Evolutionary conservation across 2,797 vertebrate species (phyloP).

Genomic region (Notoglanidium macrostoma): DNA sequence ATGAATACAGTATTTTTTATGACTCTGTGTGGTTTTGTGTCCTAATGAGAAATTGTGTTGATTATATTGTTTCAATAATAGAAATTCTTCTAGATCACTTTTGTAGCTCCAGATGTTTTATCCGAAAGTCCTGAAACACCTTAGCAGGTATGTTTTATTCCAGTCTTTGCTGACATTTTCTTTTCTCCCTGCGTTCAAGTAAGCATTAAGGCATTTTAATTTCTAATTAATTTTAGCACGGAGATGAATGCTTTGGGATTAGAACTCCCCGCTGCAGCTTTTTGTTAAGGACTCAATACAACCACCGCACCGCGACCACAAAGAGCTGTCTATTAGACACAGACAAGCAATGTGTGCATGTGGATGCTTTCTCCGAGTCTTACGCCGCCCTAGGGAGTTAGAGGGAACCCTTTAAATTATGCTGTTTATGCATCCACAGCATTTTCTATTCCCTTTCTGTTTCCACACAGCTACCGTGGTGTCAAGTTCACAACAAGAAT

Average conservation of each 20-base stretch:
- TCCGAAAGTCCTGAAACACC: constrained; percentile 47
- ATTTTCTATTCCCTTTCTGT: constrained; percentile 56
- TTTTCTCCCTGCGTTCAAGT: constrained; percentile 58
- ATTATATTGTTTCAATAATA: constrained; percentile 49
- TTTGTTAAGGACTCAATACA: constrained; percentile 57
- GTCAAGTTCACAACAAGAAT: constrained; percentile 54
- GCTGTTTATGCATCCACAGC: constrained; percentile 48
- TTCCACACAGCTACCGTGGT: constrained; percentile 55
- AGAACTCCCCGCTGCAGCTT: constrained; percentile 51
- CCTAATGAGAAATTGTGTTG: constrained; percentile 15
- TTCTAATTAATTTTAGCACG: constrained; percentile 63
- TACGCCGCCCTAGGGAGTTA: constrained; percentile 22
- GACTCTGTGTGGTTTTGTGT: constrained; percentile 5
- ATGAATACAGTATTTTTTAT: not conserved
- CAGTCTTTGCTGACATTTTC: constrained; percentile 56
- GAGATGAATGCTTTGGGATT: constrained; percentile 58
- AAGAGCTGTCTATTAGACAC: constrained; percentile 34
- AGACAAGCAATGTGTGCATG: constrained; percentile 31
- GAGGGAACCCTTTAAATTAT: constrained; percentile 54
- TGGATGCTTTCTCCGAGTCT: constrained; percentile 19
- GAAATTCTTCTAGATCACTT: constrained; percentile 38
- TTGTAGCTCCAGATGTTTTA: constrained; percentile 49
- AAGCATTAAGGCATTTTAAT: constrained; percentile 64
- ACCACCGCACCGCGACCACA: constrained; percentile 37
- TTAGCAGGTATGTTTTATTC: constrained; percentile 43